phyloP scores from a whole-genome alignment of 1,140 invertebrate genomes.

The Chironomus striatipennis region DNA sequence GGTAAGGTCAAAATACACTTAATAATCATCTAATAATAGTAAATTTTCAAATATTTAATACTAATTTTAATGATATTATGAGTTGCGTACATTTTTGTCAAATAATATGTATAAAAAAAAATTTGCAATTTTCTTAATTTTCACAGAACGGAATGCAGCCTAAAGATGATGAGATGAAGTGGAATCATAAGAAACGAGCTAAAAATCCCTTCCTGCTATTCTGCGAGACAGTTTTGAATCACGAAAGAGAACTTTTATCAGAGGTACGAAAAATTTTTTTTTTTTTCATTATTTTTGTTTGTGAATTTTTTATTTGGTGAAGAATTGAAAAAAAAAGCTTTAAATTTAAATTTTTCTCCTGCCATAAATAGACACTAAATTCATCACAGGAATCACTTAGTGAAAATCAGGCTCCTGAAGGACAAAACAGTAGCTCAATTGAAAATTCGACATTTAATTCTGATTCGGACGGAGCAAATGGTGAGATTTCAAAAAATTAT shows the following conservation, averaged over 20 bases:
- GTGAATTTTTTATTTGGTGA: neutral
- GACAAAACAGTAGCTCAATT: slow-evolving; percentile 29
- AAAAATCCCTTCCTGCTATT: neutral
- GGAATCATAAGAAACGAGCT: slow-evolving; percentile 1
- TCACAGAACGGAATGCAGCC: slow-evolving; percentile 15
- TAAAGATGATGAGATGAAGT: slow-evolving; percentile 8
- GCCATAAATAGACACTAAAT: slow-evolving; percentile 13
- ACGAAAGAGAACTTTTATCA: slow-evolving; percentile 7
- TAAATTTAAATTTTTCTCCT: neutral
- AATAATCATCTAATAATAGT: neutral
- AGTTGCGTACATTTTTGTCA: slow-evolving; percentile 15
- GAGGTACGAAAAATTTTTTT: neutral
- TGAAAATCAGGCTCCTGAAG: slow-evolving; percentile 17
- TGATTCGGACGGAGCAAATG: neutral
- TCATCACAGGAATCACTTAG: slow-evolving; percentile 2
- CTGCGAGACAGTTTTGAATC: slow-evolving; percentile 6
- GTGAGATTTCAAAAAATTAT: neutral
- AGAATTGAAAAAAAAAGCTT: neutral
- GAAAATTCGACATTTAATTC: slow-evolving; percentile 29
- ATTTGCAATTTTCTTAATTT: neutral
- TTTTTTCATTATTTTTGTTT: no score
- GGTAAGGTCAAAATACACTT: neutral
- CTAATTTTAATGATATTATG: neutral
- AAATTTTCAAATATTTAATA: no score
- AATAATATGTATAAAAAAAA: no score